Percentiles rank a stretch among this genome's conserved stretches.
phyloP scores from a whole-genome alignment of 2,113 vertebrate species.

The Apistogramma diplotaenia region DNA sequence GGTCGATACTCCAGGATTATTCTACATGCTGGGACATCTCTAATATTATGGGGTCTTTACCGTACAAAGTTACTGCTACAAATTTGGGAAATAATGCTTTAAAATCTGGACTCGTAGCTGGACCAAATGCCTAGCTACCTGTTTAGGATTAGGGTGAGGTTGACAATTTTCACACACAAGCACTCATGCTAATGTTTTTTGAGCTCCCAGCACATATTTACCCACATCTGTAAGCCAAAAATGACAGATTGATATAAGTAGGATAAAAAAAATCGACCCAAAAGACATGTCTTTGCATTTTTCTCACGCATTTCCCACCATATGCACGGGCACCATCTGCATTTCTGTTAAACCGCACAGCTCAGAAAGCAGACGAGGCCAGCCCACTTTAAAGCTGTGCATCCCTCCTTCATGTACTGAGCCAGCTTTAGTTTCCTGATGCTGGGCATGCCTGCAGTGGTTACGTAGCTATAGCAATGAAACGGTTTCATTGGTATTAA shows the following conservation, averaged over 20 bases:
- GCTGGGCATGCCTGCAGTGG: background rate
- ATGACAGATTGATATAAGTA: conserved; percentile 48
- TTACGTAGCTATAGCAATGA: conserved; percentile 3
- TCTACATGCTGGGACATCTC: background rate
- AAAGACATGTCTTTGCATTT: conserved; percentile 23
- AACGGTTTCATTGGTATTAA: conserved; percentile 2
- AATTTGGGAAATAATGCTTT: background rate
- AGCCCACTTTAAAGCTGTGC: background rate
- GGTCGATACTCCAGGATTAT: background rate
- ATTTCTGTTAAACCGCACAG: background rate
- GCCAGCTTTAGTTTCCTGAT: background rate
- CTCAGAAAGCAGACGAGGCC: background rate
- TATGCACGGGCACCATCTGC: background rate
- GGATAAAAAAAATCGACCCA: conserved; percentile 17
- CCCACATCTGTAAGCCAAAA: conserved; percentile 8
- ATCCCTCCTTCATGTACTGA: background rate
- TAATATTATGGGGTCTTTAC: background rate
- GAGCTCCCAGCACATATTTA: conserved; percentile 15
- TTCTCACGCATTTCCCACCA: background rate
- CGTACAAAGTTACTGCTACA: background rate
- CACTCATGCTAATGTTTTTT: background rate
- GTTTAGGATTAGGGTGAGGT: background rate
- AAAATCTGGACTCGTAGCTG: background rate
- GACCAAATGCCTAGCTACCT: background rate
- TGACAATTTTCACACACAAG: background rate